phyloP scores from a whole-genome alignment of 2,797 vertebrate species.

The Pipistrellus kuhlii region DNA sequence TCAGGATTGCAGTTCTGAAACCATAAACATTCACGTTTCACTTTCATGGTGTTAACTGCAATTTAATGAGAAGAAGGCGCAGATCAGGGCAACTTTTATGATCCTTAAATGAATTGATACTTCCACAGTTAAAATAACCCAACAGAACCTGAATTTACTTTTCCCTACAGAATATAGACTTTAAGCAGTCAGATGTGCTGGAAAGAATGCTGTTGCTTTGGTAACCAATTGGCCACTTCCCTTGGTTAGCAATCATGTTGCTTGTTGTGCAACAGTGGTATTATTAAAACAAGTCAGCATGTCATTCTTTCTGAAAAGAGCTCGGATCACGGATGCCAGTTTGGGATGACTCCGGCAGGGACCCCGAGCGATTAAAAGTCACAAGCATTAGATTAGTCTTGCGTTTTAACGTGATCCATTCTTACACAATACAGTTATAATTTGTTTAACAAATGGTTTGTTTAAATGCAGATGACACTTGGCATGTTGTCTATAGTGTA shows the following conservation, averaged over 20 bases:
- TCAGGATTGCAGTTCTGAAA: constrained; percentile 88
- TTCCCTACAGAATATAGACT: constrained; percentile 88
- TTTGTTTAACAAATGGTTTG: constrained; percentile 88
- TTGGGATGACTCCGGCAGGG: constrained; percentile 83
- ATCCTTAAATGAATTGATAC: constrained; percentile 91
- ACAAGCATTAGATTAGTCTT: constrained; percentile 81
- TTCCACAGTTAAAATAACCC: constrained; percentile 89
- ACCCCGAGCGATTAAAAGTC: constrained; percentile 83
- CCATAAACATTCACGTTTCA: constrained; percentile 90
- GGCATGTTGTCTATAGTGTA: constrained; percentile 88
- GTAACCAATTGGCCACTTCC: constrained; percentile 84
- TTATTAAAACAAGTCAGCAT: constrained; percentile 86
- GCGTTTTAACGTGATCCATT: constrained; percentile 83
- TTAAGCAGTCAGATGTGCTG: constrained; percentile 86
- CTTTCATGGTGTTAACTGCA: constrained; percentile 91
- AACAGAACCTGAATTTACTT: constrained; percentile 88
- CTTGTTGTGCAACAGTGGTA: constrained; percentile 82
- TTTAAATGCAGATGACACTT: constrained; percentile 89
- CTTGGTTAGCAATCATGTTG: constrained; percentile 77
- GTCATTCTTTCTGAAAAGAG: constrained; percentile 83
- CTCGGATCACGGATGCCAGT: constrained; percentile 78
- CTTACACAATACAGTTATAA: constrained; percentile 84
- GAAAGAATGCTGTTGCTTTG: constrained; percentile 85
- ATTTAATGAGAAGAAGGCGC: constrained; percentile 91
- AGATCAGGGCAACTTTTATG: constrained; percentile 90